These are phyloP conservation scores for Gobio gobio DNA, from an alignment of 2,113 vertebrate genomes.

Conservation along the genomic window DNA sequence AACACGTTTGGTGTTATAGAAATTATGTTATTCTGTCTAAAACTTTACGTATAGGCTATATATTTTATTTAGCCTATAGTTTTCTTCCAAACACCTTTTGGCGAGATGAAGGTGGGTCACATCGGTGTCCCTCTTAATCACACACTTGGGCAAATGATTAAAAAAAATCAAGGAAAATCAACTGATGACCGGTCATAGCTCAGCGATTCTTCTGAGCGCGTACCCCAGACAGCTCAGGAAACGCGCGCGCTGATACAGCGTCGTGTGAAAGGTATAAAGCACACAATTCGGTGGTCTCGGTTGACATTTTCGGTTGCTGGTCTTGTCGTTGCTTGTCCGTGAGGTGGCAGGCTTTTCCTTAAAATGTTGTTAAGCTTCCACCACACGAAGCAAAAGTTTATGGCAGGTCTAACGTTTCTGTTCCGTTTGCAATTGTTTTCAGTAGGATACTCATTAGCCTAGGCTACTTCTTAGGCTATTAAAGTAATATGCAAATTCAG, in stretches of 20 bases:
- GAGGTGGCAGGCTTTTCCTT: constrained; percentile 42
- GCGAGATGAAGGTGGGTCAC: constrained; percentile 20
- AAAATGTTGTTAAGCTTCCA: not conserved
- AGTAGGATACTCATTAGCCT: no score
- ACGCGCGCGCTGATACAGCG: not conserved
- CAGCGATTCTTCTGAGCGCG: not conserved
- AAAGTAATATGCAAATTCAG: not conserved
- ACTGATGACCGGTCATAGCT: not conserved
- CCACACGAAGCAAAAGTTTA: not conserved
- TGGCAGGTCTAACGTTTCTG: not conserved
- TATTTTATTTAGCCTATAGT: not conserved
- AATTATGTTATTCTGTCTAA: not conserved
- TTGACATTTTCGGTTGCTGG: not conserved
- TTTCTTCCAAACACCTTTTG: constrained; percentile 10
- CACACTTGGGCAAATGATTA: no score
- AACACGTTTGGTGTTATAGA: no score
- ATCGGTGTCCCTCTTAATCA: not conserved
- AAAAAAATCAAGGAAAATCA: no score
- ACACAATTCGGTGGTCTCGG: not conserved
- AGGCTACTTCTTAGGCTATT: not conserved
- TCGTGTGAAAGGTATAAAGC: no score
- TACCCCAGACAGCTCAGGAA: no score
- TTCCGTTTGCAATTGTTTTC: not conserved
- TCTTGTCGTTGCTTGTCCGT: constrained; percentile 12
- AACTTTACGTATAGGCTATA: not conserved